Conservation (phyloP, 2,888 invertebrate genomes). For the Meganola albula region DNA sequence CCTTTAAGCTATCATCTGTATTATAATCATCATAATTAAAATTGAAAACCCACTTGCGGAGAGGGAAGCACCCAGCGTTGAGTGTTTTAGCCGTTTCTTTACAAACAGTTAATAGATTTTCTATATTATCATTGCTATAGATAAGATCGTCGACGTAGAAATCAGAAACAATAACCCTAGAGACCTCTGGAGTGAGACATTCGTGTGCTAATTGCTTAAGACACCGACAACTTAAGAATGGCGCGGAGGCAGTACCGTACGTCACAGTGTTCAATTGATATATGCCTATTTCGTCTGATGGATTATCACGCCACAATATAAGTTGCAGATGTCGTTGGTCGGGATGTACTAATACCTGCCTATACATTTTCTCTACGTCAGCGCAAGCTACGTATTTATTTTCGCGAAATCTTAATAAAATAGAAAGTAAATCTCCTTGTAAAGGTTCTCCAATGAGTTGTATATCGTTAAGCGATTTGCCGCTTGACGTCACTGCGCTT, state of each 20-base stretch:
- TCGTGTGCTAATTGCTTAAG: neutral
- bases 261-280: neutral
- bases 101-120: neutral
- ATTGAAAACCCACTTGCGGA: neutral
- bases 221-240: neutral
- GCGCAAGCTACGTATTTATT: slow-evolving; percentile 4
- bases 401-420: slow-evolving; percentile 1
- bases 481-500: neutral
- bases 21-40: neutral
- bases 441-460: neutral
- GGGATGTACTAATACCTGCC: neutral
- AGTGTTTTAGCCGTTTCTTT: neutral
- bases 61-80: neutral
- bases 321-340: slow-evolving; percentile 1
- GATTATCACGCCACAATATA: slow-evolving; percentile 1
- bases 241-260: neutral
- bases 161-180: neutral
- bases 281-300: neutral
- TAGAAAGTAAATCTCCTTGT: slow-evolving; percentile 3
- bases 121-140: neutral
- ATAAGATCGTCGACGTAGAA: neutral
- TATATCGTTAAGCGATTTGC: slow-evolving; percentile 2
- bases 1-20: neutral
- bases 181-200: neutral
- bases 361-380: slow-evolving; percentile 4